Evolutionary conservation across 1,140 invertebrate genomes (phyloP).

Genomic region (Amyelois transitella): DNA sequence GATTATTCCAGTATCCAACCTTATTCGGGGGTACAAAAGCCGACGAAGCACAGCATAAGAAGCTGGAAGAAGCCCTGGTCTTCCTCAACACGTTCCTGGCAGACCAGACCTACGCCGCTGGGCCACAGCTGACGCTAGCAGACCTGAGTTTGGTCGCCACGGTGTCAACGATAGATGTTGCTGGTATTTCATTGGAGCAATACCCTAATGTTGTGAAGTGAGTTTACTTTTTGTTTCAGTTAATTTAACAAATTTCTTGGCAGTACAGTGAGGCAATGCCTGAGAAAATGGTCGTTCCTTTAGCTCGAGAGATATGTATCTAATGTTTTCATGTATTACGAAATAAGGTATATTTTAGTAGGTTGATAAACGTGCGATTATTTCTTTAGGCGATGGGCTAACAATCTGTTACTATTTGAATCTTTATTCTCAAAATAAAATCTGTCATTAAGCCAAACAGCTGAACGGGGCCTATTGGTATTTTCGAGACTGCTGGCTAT

Average conservation of each 20-base stretch:
- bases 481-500: too few species aligned
- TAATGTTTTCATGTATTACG: too few species aligned
- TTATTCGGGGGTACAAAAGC: slow-evolving; percentile 75
- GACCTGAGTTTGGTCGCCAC: slow-evolving; percentile 77
- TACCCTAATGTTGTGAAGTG: slow-evolving; percentile 76
- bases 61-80: slow-evolving; percentile 75
- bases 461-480: too few species aligned
- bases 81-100: slow-evolving; percentile 80
- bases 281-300: too few species aligned
- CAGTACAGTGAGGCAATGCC: neutral
- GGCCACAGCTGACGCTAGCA: slow-evolving; percentile 81
- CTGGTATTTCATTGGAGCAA: slow-evolving; percentile 75
- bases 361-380: too few species aligned
- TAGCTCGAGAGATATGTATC: too few species aligned
- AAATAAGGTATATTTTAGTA: too few species aligned
- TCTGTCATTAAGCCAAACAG: too few species aligned
- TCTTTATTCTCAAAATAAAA: too few species aligned
- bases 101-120: slow-evolving; percentile 77
- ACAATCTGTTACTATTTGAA: too few species aligned
- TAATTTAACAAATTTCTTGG: neutral
- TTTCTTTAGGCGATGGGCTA: too few species aligned
- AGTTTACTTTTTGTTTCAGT: neutral
- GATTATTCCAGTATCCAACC: slow-evolving; percentile 77
- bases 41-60: slow-evolving; percentile 76
- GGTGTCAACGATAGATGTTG: slow-evolving; percentile 77